Evolutionary conservation across 2,113 vertebrate genomes (phyloP).

Genomic region (Calidris pygmaea): DNA sequence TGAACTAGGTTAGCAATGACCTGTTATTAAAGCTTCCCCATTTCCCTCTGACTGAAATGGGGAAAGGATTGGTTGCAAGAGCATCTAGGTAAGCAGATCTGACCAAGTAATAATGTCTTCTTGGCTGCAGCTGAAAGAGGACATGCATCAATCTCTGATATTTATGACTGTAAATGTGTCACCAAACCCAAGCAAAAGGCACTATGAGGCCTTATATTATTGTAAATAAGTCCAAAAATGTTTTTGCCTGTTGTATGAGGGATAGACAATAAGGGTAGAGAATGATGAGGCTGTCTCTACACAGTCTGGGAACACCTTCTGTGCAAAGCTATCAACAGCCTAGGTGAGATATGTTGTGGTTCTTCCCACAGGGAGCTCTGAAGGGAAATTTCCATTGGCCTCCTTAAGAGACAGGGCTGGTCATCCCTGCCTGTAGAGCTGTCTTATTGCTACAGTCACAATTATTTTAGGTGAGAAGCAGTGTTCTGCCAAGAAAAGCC

Average conservation of each 20-base stretch:
- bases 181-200: background rate
- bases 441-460: background rate
- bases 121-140: background rate
- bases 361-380: background rate
- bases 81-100: background rate
- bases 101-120: background rate
- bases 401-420: background rate
- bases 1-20: background rate
- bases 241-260: background rate
- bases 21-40: background rate
- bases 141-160: background rate
- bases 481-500: background rate
- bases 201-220: background rate
- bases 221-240: background rate
- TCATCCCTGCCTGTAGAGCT: background rate
- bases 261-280: background rate
- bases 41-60: background rate
- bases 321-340: background rate
- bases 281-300: background rate
- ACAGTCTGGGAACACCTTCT: background rate
- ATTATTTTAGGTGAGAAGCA: background rate
- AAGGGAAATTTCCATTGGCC: background rate
- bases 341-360: background rate
- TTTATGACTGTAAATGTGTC: background rate
- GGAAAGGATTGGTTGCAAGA: background rate